phyloP scores from a whole-genome alignment of 2,113 vertebrate genomes.

The Callochromis pleurospilus region DNA sequence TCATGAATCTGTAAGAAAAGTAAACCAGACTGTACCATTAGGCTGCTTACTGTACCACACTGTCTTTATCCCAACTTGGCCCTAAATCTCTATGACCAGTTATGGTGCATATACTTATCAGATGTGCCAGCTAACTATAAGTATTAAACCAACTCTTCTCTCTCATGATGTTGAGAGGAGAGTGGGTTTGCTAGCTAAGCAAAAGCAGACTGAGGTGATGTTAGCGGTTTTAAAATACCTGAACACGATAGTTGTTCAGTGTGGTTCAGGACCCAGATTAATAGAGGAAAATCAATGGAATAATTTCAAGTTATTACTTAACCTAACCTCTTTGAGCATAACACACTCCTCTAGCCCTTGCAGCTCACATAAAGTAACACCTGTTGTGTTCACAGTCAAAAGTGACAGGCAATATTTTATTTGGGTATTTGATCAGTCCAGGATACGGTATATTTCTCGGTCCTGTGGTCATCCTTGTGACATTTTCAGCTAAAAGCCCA shows the following conservation, averaged over 20 bases:
- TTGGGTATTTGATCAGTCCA: neutral
- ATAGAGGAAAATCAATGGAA: fast-evolving
- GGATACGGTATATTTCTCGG: neutral
- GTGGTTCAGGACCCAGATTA: fast-evolving
- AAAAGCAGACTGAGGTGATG: neutral
- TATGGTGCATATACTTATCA: neutral
- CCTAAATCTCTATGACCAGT: neutral
- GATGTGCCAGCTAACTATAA: neutral
- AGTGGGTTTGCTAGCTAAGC: fast-evolving
- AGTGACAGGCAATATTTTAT: neutral
- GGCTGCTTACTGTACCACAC: neutral
- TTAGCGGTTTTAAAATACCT: neutral
- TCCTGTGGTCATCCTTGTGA: neutral
- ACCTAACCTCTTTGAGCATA: neutral
- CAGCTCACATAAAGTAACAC: neutral
- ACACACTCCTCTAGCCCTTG: too few relatives aligned
- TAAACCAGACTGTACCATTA: neutral
- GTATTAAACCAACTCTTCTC: neutral
- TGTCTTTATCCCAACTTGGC: neutral
- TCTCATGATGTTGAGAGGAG: fast-evolving
- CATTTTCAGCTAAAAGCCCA: neutral
- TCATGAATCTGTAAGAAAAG: neutral
- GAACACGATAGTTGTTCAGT: neutral
- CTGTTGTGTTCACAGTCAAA: neutral
- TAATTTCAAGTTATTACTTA: neutral